Evolutionary conservation across 2,113 vertebrate species (phyloP).

Genomic region (Chamaea fasciata): DNA sequence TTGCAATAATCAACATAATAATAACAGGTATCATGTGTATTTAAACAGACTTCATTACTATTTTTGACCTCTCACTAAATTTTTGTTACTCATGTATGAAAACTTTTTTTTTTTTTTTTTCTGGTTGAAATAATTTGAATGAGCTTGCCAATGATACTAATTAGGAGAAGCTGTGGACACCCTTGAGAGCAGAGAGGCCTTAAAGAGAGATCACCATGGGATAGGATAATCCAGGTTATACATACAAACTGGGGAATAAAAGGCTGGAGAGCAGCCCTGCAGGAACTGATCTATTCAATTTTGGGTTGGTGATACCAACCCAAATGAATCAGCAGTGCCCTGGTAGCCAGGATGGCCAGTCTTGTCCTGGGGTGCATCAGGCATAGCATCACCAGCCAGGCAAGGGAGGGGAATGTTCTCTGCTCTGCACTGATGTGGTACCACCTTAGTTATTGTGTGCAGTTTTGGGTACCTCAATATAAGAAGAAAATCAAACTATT

Average conservation of each 20-base stretch:
- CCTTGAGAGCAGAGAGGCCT: background rate
- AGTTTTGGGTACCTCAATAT: background rate
- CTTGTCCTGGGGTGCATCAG: accelerated
- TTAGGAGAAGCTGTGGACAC: background rate
- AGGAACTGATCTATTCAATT: background rate
- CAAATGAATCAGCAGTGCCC: background rate
- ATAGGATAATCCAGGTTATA: background rate
- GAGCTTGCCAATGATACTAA: background rate
- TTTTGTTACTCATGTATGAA: background rate
- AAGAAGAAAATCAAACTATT: background rate
- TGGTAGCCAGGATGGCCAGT: accelerated
- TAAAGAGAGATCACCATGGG: background rate
- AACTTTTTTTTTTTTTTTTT: background rate
- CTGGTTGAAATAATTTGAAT: background rate
- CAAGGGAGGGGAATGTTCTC: background rate
- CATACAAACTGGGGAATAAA: background rate
- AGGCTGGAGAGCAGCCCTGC: background rate
- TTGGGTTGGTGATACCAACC: background rate
- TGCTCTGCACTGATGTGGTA: background rate
- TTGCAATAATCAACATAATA: background rate
- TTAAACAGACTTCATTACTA: background rate
- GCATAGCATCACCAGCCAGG: background rate
- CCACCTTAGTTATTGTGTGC: background rate
- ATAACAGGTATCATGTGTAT: background rate
- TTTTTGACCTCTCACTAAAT: background rate